A percentile compares a stretch with the other conserved stretches of the same genome.
phyloP scores from a whole-genome alignment of 2,888 invertebrate genomes.

The Notocelia uddmanniana region DNA sequence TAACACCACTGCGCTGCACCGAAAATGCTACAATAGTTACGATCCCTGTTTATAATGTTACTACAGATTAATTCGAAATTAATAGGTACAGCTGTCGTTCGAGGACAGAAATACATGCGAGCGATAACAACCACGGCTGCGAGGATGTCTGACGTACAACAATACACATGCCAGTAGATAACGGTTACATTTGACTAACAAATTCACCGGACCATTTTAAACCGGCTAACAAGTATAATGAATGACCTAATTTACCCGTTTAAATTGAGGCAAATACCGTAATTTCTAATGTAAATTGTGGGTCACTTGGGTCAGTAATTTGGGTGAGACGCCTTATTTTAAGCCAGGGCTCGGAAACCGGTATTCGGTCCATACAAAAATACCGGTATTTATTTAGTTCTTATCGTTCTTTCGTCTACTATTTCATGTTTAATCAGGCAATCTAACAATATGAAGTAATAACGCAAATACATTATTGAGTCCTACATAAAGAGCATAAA shows the following conservation, averaged over 20 bases:
- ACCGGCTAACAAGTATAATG: slow-evolving; percentile 19
- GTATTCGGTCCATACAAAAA: no score
- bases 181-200: slow-evolving; percentile 29
- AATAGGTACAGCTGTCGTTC: slow-evolving; percentile 2
- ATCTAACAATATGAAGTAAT: no score
- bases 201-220: slow-evolving; percentile 27
- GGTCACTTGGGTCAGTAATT: not conserved
- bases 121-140: slow-evolving; percentile 12
- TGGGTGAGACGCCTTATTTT: not conserved
- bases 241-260: slow-evolving; percentile 25
- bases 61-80: no score
- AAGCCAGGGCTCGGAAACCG: not conserved
- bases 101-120: not conserved
- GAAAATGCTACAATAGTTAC: no score
- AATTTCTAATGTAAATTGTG: no score
- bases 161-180: not conserved
- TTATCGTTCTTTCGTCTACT: no score
- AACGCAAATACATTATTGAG: no score
- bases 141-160: slow-evolving; percentile 4
- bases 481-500: no score
- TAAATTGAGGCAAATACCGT: not conserved
- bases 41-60: no score
- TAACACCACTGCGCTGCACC: no score
- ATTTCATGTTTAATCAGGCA: no score
- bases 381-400: no score